phyloP scores from a whole-genome alignment of 2,113 vertebrate genomes.

The Progne subis region DNA sequence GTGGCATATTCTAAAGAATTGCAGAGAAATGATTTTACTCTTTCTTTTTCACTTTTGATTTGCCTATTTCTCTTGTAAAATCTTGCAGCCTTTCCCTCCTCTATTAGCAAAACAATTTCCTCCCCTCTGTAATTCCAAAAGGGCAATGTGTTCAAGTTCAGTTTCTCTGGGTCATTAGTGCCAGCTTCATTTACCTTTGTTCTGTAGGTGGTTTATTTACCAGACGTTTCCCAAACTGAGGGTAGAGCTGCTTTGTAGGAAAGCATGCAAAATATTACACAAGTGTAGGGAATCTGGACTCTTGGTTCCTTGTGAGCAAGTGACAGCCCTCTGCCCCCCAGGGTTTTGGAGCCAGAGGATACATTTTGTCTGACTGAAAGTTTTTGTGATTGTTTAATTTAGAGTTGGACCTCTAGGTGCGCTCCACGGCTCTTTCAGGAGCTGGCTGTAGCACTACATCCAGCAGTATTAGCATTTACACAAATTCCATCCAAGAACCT shows the following conservation, averaged over 20 bases:
- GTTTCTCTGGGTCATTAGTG: neutral
- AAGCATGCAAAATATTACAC: neutral
- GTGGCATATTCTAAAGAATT: neutral
- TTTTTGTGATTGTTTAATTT: neutral
- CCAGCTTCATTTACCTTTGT: constrained; percentile 28
- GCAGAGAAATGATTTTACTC: neutral
- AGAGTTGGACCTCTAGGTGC: neutral
- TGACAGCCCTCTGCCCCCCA: neutral
- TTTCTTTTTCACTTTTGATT: neutral
- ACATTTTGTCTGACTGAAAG: neutral
- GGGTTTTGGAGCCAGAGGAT: neutral
- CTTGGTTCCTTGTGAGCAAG: neutral
- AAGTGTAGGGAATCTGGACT: neutral
- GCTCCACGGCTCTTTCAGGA: neutral
- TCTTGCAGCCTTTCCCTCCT: neutral
- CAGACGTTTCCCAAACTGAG: neutral
- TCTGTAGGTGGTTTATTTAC: constrained; percentile 39
- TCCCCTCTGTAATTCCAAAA: constrained; percentile 30
- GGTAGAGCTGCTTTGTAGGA: neutral
- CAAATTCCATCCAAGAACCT: neutral
- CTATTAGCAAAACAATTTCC: neutral
- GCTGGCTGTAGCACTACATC: neutral
- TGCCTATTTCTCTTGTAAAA: neutral
- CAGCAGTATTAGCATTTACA: neutral
- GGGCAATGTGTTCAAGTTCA: constrained; percentile 43